Evolutionary conservation across 2,888 invertebrate genomes (phyloP).

Genomic region (Crossocerus cetratus): DNA sequence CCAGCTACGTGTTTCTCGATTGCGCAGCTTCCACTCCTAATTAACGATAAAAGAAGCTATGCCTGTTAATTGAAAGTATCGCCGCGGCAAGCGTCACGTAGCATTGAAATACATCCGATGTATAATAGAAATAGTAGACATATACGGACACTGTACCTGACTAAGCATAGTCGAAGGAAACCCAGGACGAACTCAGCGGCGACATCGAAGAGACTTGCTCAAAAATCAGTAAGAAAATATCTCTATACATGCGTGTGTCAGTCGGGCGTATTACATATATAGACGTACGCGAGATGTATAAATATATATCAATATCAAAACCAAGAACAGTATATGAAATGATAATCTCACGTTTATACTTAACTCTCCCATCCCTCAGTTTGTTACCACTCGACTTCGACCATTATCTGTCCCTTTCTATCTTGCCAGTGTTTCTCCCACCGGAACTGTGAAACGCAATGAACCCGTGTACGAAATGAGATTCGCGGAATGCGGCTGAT

Average conservation of each 20-base stretch:
- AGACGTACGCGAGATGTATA: constrained; percentile 18
- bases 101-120: not conserved
- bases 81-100: not conserved
- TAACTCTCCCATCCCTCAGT: constrained; percentile 7
- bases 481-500: no score
- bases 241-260: constrained; percentile 27
- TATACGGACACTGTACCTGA: not conserved
- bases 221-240: constrained; percentile 44
- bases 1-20: no score
- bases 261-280: constrained; percentile 13
- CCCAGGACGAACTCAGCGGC: constrained; percentile 22
- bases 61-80: no score
- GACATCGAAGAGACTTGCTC: constrained; percentile 25
- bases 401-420: no score
- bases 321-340: constrained; percentile 31
- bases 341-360: constrained; percentile 6
- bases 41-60: no score
- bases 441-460: no score
- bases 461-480: no score
- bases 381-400: no score
- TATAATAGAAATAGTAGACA: not conserved
- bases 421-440: no score
- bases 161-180: constrained; percentile 5
- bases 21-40: no score
- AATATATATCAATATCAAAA: constrained; percentile 46